Percentiles rank a stretch among this genome's conserved stretches.
Evolutionary conservation across 2,113 vertebrate species (phyloP).

Genomic region (Carassius gibelio): DNA sequence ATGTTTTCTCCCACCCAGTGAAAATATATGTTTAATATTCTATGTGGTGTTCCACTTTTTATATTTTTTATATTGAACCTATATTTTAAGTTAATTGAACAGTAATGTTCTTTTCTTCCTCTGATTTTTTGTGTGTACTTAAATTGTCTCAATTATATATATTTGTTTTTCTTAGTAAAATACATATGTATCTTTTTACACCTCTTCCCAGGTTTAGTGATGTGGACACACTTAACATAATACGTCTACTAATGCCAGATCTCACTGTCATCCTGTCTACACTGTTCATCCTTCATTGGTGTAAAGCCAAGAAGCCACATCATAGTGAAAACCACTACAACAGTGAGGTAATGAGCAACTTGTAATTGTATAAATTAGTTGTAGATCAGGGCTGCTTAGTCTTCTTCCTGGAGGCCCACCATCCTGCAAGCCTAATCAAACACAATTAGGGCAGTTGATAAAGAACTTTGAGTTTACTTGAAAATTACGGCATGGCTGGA

Average conservation of each 20-base stretch:
- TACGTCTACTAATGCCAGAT: slow-evolving; percentile 75
- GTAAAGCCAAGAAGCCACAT: slow-evolving; percentile 62
- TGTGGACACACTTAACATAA: slow-evolving; percentile 67
- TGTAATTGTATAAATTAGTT: not conserved
- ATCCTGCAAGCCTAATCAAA: not conserved
- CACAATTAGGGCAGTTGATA: not conserved
- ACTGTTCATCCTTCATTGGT: slow-evolving; percentile 67
- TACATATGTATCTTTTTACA: too few relatives aligned
- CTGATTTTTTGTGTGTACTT: too few relatives aligned
- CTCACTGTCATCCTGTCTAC: slow-evolving; percentile 65
- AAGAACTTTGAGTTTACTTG: not conserved
- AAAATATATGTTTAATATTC: too few relatives aligned
- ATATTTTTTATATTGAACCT: too few relatives aligned
- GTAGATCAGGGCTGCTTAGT: not conserved
- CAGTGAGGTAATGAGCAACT: slow-evolving; percentile 61
- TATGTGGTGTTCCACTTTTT: too few relatives aligned
- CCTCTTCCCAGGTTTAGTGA: slow-evolving; percentile 71
- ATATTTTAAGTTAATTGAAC: too few relatives aligned
- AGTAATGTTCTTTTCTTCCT: too few relatives aligned
- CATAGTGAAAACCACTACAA: slow-evolving; percentile 54
- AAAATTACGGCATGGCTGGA: not conserved
- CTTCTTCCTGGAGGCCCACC: not conserved
- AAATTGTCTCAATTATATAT: too few relatives aligned
- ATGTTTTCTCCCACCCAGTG: too few relatives aligned
- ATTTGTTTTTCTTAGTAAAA: too few relatives aligned